Evolutionary conservation across 2,113 vertebrate genomes (phyloP).

Genomic region (Brachypteracias leptosomus): DNA sequence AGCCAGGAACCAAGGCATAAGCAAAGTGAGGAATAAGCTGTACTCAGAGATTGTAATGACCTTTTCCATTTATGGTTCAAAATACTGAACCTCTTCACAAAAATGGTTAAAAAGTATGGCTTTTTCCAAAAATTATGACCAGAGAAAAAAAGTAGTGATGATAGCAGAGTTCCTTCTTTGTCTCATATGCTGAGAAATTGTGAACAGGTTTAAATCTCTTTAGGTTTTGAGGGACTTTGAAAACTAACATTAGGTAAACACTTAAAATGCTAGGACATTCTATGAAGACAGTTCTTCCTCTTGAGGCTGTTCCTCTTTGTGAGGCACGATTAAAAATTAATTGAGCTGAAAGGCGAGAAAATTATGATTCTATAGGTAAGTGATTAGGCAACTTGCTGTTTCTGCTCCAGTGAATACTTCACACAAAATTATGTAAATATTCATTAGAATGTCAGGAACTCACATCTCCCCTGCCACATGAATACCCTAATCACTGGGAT

Average conservation of each 20-base stretch:
- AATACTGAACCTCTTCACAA: neutral
- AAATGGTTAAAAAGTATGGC: neutral
- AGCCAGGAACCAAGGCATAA: neutral
- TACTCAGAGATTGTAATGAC: neutral
- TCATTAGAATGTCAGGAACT: constrained; percentile 45
- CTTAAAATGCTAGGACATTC: neutral
- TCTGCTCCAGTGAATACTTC: constrained; percentile 49
- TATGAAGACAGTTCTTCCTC: neutral
- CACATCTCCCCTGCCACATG: neutral
- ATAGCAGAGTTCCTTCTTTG: neutral
- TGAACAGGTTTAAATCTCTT: neutral
- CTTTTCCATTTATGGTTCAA: neutral
- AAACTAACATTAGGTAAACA: neutral
- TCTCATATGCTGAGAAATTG: neutral
- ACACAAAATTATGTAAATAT: constrained; percentile 62
- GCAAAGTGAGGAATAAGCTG: neutral
- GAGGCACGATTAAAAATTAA: constrained; percentile 38
- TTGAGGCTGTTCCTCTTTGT: neutral
- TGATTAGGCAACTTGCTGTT: constrained; percentile 44
- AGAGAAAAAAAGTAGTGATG: neutral
- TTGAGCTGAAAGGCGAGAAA: constrained; percentile 29
- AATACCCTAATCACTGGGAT: constrained; percentile 47
- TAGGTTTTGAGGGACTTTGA: neutral
- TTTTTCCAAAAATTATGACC: neutral
- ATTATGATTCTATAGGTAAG: constrained; percentile 59